phyloP scores from a whole-genome alignment of 2,888 invertebrate genomes.

The Oligia latruncula region DNA sequence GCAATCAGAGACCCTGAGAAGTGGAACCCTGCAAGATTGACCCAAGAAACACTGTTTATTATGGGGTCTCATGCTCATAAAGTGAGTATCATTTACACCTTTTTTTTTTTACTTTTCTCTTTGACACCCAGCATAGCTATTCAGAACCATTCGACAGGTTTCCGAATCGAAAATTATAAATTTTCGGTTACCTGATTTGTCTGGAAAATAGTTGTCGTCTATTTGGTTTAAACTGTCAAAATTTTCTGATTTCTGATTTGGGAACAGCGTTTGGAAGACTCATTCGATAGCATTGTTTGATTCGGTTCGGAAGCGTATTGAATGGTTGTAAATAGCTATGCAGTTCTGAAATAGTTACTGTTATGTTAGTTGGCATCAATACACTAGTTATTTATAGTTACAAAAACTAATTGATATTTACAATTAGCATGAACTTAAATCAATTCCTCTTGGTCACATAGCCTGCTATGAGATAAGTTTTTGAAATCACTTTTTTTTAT shows the following conservation, averaged over 20 bases:
- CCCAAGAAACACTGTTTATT: conserved; percentile 93
- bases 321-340: not conserved
- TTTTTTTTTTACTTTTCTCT: not conserved
- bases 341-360: not conserved
- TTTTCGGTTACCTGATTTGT: not conserved
- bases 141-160: not conserved
- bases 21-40: conserved; percentile 94
- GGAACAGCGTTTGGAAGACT: not conserved
- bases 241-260: not conserved
- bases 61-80: conserved; percentile 95
- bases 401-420: not conserved
- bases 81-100: conserved; percentile 69
- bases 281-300: not conserved
- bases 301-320: not conserved
- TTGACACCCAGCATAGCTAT: not conserved
- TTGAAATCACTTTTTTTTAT: not conserved
- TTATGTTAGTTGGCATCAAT: not conserved
- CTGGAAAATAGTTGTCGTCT: not conserved
- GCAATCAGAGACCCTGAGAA: conserved; percentile 91
- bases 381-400: not conserved
- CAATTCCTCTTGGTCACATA: not conserved
- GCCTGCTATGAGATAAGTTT: not conserved
- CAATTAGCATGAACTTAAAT: not conserved
- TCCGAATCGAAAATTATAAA: not conserved
- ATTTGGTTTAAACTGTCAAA: no score